Conservation (phyloP, 2,113 vertebrate genomes). For the Saguinus midas region DNA sequence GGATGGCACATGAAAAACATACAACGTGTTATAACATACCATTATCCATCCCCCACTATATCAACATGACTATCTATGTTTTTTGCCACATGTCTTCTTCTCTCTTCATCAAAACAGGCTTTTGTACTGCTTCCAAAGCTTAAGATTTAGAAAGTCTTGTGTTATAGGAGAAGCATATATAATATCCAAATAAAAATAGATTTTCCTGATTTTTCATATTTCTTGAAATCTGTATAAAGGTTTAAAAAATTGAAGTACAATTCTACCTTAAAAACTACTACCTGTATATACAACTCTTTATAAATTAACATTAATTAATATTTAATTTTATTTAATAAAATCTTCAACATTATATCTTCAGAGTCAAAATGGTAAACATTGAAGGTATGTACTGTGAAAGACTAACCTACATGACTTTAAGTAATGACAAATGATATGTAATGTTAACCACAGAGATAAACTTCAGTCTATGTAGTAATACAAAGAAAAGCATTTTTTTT, state of each 20-base stretch:
- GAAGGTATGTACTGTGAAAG: not conserved
- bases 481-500: slow-evolving; percentile 30
- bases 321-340: not conserved
- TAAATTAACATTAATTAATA: slow-evolving; percentile 1
- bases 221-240: not conserved
- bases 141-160: not conserved
- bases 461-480: not conserved
- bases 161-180: not conserved
- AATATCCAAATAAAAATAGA: slow-evolving; percentile 5
- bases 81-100: not conserved
- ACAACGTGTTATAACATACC: not conserved
- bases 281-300: not conserved
- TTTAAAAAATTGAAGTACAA: not conserved
- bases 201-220: not conserved
- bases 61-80: not conserved
- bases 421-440: not conserved
- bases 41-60: not conserved
- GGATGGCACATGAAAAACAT: not conserved
- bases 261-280: slow-evolving; percentile 17
- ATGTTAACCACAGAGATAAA: not conserved
- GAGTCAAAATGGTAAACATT: not conserved
- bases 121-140: not conserved
- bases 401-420: not conserved
- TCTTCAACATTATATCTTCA: not conserved
- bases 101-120: not conserved